Conservation (phyloP, 1,140 invertebrate genomes). For the Eurosta solidaginis region DNA sequence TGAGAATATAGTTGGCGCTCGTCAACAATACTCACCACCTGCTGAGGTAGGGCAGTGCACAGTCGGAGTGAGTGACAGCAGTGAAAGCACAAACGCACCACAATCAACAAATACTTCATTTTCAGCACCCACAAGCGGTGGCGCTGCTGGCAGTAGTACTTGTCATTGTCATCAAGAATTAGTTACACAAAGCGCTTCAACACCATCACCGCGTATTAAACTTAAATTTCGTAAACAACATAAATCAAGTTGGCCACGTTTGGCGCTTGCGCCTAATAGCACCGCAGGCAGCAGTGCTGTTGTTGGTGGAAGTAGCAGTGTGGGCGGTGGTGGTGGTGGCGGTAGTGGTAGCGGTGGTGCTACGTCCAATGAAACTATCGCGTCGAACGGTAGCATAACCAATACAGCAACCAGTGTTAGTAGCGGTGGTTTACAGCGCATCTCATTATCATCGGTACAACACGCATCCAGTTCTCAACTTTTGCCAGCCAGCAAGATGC, state of each 20-base stretch:
- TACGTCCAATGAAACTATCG: slow-evolving; percentile 54
- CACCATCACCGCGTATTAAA: slow-evolving; percentile 57
- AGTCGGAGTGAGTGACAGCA: slow-evolving; percentile 47
- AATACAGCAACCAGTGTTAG: slow-evolving; percentile 57
- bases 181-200: slow-evolving; percentile 42
- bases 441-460: slow-evolving; percentile 50
- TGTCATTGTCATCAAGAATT: slow-evolving; percentile 37
- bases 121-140: slow-evolving; percentile 33
- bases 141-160: background rate
- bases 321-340: slow-evolving; percentile 39
- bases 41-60: slow-evolving; percentile 51
- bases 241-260: slow-evolving; percentile 55
- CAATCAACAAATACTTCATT: slow-evolving; percentile 45
- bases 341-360: slow-evolving; percentile 40
- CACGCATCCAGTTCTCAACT: slow-evolving; percentile 53
- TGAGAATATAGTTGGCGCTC: slow-evolving; percentile 61
- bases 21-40: slow-evolving; percentile 61
- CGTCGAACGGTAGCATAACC: slow-evolving; percentile 45
- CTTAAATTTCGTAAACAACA: slow-evolving; percentile 56
- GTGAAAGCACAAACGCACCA: slow-evolving; percentile 51
- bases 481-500: slow-evolving; percentile 70
- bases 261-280: slow-evolving; percentile 51
- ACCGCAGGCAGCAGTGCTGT: slow-evolving; percentile 32
- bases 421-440: slow-evolving; percentile 49
- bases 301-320: slow-evolving; percentile 39